Base-by-base conservation (phyloP, 2,888 invertebrate species). In the Junonia oenone region DNA sequence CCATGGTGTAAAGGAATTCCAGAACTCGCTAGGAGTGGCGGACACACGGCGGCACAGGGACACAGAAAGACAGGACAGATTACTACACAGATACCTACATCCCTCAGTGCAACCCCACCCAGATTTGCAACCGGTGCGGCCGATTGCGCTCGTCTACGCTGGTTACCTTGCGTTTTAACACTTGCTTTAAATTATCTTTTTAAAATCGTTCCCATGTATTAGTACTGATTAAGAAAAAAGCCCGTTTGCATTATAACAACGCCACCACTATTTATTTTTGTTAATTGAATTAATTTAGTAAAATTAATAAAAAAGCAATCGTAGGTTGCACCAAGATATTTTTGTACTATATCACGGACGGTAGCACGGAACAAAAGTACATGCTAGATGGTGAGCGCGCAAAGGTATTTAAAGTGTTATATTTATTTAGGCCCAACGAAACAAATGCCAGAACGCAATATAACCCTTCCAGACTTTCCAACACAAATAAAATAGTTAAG, bases 1-100 rank as follows among this genome's bases (percentile, higher is more conserved):
- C 97, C 97, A 95, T 95, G 97, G 96, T 94, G 96, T 96, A 95
- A 97, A 97, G 95, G 96, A 97, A 95, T 96, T 97, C 97, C 97
- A 97, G 96, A 97, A 97, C 95, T 96, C 96, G 96, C 97, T 97
- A 96, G 94, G 91, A 92, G 92, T 92, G 92, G 92, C 92, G 92
- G 91, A 93, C 93, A 93, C 90, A 90, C 90, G 91, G 91, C 91
- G 91, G 91, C 91, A 92, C 92, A 93, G 93, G 93, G 92, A 93
- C 93, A 93, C 93, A 93, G 91, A 91, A 91, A 91, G 91, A 91
- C 91, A 91, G 91, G 91, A 91, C 91, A 91, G 90, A 91, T 91
- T 91, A 91, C 91, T 91, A 91, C 90, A 91, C 91, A 91, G 81
- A 91, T 90, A 91, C 90, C 90, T 90, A 91, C 90, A 86, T 79